A percentile compares a stretch with the other conserved stretches of the same genome.
These are phyloP conservation scores for Campoletis raptor DNA, from an alignment of 2,888 invertebrate species.

Conservation along the genomic window DNA sequence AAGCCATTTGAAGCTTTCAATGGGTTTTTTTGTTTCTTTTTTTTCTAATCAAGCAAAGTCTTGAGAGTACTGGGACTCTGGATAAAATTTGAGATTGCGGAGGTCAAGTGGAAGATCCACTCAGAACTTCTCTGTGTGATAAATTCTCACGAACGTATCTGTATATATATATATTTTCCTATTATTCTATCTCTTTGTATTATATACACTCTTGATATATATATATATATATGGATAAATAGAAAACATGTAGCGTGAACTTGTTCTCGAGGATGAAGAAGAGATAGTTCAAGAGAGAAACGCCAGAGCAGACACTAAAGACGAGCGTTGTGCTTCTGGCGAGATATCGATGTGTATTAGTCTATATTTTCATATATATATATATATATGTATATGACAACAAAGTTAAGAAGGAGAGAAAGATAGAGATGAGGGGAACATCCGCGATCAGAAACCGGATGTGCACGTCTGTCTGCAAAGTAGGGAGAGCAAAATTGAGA, in stretches of 20 bases:
- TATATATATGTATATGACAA: not conserved
- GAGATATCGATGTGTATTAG: constrained; percentile 30
- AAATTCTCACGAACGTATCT: not conserved
- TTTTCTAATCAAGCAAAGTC: constrained; percentile 10
- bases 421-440: constrained; percentile 55
- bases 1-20: constrained; percentile 2
- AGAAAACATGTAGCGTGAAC: constrained; percentile 22
- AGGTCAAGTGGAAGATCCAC: constrained; percentile 42
- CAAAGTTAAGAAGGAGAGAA: constrained; percentile 14
- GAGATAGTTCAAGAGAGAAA: constrained; percentile 25
- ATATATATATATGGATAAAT: not conserved
- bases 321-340: constrained; percentile 25
- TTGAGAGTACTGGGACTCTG: not conserved
- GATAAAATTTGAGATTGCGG: constrained; percentile 46
- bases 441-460: constrained; percentile 79
- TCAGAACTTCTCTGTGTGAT: not conserved
- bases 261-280: constrained; percentile 25
- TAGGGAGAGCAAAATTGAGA: not conserved
- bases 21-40: not conserved
- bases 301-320: constrained; percentile 18
- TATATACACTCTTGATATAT: no score
- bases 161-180: not conserved
- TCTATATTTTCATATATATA: constrained; percentile 4
- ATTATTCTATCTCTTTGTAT: not conserved
- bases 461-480: constrained; percentile 74